Conservation (phyloP, 2,113 vertebrate species). For the Saccopteryx leptura region DNA sequence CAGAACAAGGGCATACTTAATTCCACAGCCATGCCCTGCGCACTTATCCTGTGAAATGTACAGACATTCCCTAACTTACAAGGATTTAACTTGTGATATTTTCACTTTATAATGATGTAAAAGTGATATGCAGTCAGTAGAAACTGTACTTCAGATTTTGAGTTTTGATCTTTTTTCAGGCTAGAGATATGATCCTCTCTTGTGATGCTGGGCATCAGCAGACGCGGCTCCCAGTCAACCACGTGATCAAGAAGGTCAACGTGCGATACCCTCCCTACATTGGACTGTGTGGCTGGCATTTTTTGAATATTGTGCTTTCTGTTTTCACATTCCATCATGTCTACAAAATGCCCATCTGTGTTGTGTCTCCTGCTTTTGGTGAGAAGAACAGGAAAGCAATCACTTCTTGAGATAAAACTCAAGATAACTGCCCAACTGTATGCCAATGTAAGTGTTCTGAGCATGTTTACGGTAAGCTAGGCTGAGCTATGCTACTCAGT, state of each 20-base stretch:
- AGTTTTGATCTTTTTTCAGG: neutral
- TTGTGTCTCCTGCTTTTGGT: neutral
- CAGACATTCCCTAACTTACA: neutral
- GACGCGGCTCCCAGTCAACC: neutral
- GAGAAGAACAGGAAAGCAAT: neutral
- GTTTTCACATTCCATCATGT: neutral
- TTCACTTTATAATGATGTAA: neutral
- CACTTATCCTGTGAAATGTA: neutral
- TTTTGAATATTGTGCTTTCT: neutral
- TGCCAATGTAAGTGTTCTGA: neutral
- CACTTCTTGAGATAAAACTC: neutral
- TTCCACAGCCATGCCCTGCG: neutral
- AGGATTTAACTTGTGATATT: too few species aligned
- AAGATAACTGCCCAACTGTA: too few species aligned
- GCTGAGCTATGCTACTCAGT: neutral
- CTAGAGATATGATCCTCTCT: too few species aligned
- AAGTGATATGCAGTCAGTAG: neutral
- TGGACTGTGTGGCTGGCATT: neutral
- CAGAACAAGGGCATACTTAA: neutral
- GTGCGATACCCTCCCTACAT: too few species aligned
- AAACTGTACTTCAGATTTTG: neutral
- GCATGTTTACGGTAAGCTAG: too few species aligned
- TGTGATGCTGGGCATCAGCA: too few species aligned
- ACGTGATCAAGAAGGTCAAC: neutral
- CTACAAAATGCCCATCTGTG: neutral